phyloP scores from a whole-genome alignment of 2,888 invertebrate species.

The Eledone cirrhosa region DNA sequence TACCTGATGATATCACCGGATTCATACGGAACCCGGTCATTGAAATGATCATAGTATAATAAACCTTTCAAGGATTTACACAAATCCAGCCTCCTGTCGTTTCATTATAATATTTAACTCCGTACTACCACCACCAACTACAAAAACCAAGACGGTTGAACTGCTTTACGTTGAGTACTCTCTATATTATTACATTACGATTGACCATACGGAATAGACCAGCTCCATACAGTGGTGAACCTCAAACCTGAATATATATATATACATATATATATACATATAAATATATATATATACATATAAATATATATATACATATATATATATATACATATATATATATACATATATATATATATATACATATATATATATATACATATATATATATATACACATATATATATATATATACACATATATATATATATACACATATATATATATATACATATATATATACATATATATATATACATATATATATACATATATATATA shows the following conservation, averaged over 20 bases:
- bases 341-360: slow-evolving; percentile 22
- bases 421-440: slow-evolving; percentile 2
- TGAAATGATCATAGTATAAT: too few relatives aligned
- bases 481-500: background rate
- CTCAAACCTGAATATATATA: background rate
- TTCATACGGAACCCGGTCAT: too few relatives aligned
- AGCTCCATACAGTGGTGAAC: too few relatives aligned
- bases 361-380: slow-evolving; percentile 22
- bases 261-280: background rate
- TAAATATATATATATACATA: background rate
- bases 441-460: slow-evolving; percentile 14
- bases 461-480: slow-evolving; percentile 22
- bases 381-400: slow-evolving; percentile 10
- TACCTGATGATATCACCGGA: too few relatives aligned
- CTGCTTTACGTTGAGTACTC: too few relatives aligned
- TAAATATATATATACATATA: background rate
- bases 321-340: slow-evolving; percentile 7
- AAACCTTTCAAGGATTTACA: too few relatives aligned
- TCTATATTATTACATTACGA: too few relatives aligned
- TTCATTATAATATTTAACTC: too few relatives aligned
- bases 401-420: slow-evolving; percentile 10
- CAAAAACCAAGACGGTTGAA: too few relatives aligned
- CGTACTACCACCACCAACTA: too few relatives aligned
- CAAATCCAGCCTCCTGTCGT: too few relatives aligned
- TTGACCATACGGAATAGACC: too few relatives aligned